phyloP scores from a whole-genome alignment of 2,888 invertebrate genomes.

The Theodoxus fluviatilis region DNA sequence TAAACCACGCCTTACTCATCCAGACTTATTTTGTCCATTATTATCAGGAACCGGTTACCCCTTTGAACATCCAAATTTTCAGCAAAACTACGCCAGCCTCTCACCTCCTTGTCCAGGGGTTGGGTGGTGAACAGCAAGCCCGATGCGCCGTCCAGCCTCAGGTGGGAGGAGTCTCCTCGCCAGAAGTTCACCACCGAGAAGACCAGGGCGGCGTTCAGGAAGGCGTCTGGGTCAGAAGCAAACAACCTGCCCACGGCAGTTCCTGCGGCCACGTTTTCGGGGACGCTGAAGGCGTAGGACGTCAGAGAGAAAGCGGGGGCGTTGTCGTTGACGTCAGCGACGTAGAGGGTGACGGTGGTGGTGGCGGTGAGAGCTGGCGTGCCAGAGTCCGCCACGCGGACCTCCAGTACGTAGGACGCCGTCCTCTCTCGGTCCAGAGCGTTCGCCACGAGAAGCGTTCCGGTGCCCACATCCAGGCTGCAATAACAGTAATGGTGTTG shows the following conservation, averaged over 20 bases:
- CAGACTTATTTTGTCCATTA: too few relatives aligned
- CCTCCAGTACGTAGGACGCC: constrained; percentile 38
- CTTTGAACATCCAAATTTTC: too few relatives aligned
- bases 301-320: constrained; percentile 41
- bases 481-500: constrained; percentile 9
- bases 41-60: too few relatives aligned
- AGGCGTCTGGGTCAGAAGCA: constrained; percentile 42
- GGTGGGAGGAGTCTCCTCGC: constrained; percentile 38
- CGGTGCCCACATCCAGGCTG: constrained; percentile 33
- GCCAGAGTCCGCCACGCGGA: constrained; percentile 41
- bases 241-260: constrained; percentile 37
- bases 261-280: constrained; percentile 44
- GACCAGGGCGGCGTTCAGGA: constrained; percentile 39
- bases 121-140: too few relatives aligned
- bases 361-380: constrained; percentile 33
- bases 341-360: constrained; percentile 40
- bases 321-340: constrained; percentile 53
- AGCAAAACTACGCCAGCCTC: too few relatives aligned
- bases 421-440: constrained; percentile 52
- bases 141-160: constrained; percentile 35
- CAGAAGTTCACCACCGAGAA: constrained; percentile 35
- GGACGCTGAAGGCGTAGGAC: constrained; percentile 41
- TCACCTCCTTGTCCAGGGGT: too few relatives aligned
- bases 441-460: constrained; percentile 40
- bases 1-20: too few relatives aligned